Evolutionary conservation across 1,140 invertebrate species (phyloP).

Genomic region (Procambarus virginalis): DNA sequence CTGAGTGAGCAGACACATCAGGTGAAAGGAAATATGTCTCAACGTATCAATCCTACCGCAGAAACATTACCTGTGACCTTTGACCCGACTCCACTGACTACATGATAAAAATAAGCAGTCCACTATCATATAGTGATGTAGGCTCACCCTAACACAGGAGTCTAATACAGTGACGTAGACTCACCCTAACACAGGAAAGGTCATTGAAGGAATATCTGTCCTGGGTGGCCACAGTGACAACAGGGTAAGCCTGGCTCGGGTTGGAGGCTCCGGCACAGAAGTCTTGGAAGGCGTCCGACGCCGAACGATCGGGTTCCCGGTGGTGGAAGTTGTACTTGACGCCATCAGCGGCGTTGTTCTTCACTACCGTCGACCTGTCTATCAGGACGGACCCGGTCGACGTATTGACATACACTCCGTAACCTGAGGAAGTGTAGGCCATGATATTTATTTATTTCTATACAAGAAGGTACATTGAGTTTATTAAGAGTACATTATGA

Average conservation of each 20-base stretch:
- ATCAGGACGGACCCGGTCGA: conserved; percentile 85
- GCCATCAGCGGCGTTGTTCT: conserved; percentile 89
- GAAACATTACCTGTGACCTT: too few species aligned
- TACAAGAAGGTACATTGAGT: too few species aligned
- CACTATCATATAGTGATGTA: too few species aligned
- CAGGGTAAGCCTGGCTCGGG: conserved; percentile 86
- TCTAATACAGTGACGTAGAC: conserved; percentile 76
- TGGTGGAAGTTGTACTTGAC: conserved; percentile 78
- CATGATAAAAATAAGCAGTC: too few species aligned
- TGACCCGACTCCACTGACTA: too few species aligned
- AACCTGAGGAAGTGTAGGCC: conserved; percentile 77
- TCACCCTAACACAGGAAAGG: conserved; percentile 85
- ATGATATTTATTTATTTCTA: too few species aligned
- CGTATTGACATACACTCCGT: conserved; percentile 92
- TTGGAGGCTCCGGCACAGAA: conserved; percentile 88
- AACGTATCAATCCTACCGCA: too few species aligned
- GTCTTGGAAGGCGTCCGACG: conserved; percentile 82
- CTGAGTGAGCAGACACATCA: too few species aligned
- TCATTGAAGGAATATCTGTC: conserved; percentile 72
- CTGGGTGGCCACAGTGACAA: conserved; percentile 71
- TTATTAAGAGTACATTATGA: too few species aligned
- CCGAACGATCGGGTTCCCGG: conserved; percentile 51
- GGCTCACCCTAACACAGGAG: too few species aligned
- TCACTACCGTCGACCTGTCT: conserved; percentile 80
- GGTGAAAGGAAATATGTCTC: too few species aligned